Percentiles rank a stretch among this genome's conserved stretches.
These are phyloP conservation scores for Ursus arctos DNA, from an alignment of 2,113 vertebrate species.

Conservation along the genomic window DNA sequence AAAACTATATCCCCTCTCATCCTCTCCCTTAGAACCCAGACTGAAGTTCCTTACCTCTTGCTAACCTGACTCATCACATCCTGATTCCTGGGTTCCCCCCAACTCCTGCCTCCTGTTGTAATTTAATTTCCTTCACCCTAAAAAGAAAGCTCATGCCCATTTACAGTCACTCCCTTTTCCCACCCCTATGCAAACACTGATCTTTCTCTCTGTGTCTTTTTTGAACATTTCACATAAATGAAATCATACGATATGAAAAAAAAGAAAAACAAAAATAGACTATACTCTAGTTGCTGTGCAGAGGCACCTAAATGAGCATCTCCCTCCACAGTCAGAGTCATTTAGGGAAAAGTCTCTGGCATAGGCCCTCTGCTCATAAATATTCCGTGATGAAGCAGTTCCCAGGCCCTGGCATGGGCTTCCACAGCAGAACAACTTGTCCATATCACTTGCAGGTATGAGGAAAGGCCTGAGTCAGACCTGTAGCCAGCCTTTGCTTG, in stretches of 20 bases:
- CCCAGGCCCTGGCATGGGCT: neutral
- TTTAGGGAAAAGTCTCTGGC: neutral
- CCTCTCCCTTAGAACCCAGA: neutral
- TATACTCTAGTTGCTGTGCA: neutral
- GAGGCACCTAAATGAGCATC: neutral
- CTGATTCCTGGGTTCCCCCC: neutral
- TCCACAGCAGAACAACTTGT: neutral
- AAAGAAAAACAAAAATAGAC: conserved; percentile 46
- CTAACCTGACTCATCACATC: neutral
- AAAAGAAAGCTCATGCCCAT: neutral
- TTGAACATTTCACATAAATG: neutral
- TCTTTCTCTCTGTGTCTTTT: neutral
- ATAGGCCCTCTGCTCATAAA: neutral
- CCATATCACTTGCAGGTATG: accelerated
- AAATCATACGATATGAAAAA: neutral
- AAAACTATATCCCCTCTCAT: neutral
- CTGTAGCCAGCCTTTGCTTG: neutral
- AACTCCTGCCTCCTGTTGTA: neutral
- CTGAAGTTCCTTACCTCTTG: neutral
- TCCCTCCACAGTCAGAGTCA: neutral
- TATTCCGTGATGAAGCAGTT: neutral
- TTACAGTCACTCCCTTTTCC: neutral
- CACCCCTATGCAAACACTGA: neutral
- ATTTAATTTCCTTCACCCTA: neutral
- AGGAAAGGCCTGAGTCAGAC: neutral